Evolutionary conservation across 2,888 invertebrate genomes (phyloP).

Genomic region (Caenorhabditis sp.): DNA sequence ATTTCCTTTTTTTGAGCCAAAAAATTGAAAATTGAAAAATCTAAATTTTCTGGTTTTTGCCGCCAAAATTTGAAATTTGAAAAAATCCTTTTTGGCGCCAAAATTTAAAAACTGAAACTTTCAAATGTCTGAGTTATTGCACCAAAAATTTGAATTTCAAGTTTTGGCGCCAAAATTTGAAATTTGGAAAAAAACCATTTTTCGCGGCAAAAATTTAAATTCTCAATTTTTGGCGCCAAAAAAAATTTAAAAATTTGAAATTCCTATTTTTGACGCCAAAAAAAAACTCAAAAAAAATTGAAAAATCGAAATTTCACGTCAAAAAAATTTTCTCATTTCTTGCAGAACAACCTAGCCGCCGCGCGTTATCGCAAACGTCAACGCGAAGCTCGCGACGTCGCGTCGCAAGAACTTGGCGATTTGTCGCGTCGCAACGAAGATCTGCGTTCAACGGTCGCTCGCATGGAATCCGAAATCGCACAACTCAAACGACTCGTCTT

Average conservation of each 20-base stretch:
- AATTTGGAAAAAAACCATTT: background rate
- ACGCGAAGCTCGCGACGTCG: constrained; percentile 51
- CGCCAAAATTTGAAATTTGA: too few relatives aligned
- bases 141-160: too few relatives aligned
- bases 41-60: background rate
- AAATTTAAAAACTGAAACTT: too few relatives aligned
- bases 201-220: too few relatives aligned
- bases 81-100: too few relatives aligned
- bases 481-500: constrained; percentile 40
- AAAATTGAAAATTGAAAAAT: too few relatives aligned
- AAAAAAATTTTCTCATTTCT: background rate
- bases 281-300: background rate
- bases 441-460: constrained; percentile 33
- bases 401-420: constrained; percentile 48
- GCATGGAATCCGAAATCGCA: constrained; percentile 43
- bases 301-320: background rate
- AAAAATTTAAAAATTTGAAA: too few relatives aligned
- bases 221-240: too few relatives aligned
- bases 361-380: constrained; percentile 65
- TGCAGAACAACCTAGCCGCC: constrained; percentile 64
- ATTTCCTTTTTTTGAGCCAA: background rate
- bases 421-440: constrained; percentile 52
- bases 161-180: too few relatives aligned
- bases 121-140: too few relatives aligned
- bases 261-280: background rate